Evolutionary conservation across 2,888 invertebrate species (phyloP).

Genomic region (Caenorhabditis sp.): DNA sequence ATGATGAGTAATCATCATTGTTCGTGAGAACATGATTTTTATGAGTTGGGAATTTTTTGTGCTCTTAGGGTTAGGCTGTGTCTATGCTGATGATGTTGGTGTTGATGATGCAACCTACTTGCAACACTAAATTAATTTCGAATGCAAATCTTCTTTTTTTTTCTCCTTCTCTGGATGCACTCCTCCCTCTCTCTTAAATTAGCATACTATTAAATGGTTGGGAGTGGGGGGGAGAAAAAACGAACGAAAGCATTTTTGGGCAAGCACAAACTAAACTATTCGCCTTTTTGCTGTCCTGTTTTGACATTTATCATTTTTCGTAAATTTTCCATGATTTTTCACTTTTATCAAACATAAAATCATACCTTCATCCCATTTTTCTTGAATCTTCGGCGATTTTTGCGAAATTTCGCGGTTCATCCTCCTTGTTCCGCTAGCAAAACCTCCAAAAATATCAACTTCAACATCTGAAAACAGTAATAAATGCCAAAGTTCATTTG

Average conservation of each 20-base stretch:
- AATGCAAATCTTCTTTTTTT: not conserved
- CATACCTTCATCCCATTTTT: no score
- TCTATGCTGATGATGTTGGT: not conserved
- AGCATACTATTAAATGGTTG: not conserved
- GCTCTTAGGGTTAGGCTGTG: not conserved
- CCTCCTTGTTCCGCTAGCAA: no score
- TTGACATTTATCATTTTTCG: not conserved
- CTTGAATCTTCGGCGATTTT: no score
- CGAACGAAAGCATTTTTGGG: not conserved
- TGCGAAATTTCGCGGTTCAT: no score
- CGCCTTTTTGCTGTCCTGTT: not conserved
- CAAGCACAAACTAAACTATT: no score
- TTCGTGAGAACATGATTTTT: not conserved
- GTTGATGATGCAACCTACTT: no score
- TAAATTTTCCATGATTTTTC: constrained; percentile 5
- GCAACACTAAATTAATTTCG: not conserved
- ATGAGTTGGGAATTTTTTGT: not conserved
- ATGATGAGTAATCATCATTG: not conserved
- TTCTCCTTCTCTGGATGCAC: not conserved
- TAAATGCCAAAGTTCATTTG: no score
- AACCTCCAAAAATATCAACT: no score
- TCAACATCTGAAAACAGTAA: no score
- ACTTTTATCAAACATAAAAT: not conserved
- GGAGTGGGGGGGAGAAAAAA: not conserved
- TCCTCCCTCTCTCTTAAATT: not conserved